phyloP scores from a whole-genome alignment of 2,797 vertebrate species.

The Crocodylus rhombifer region DNA sequence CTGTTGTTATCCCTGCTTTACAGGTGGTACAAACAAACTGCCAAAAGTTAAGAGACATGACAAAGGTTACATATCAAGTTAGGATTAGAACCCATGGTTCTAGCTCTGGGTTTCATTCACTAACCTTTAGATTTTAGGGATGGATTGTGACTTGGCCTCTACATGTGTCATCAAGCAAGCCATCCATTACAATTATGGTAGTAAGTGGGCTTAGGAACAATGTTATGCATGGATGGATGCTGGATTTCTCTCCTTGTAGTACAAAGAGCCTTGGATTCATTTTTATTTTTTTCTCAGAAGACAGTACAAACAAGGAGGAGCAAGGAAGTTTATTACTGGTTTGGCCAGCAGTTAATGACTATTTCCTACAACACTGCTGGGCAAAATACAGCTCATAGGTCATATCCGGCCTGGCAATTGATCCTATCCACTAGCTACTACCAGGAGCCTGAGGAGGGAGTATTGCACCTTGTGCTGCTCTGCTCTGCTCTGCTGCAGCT shows the following conservation, averaged over 20 bases:
- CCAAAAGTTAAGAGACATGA: neutral
- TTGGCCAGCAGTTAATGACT: neutral
- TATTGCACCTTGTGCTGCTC: too few species aligned
- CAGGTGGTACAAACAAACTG: neutral
- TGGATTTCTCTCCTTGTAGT: too few species aligned
- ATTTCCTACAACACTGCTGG: neutral
- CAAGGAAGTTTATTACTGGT: neutral
- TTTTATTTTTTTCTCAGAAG: accelerated
- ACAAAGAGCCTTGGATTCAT: neutral
- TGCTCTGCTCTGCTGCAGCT: too few species aligned
- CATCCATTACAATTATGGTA: too few species aligned
- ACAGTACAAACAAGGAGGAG: neutral
- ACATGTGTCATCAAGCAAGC: too few species aligned
- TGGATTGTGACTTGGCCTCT: neutral
- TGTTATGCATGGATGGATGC: too few species aligned
- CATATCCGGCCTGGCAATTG: too few species aligned
- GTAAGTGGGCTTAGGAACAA: too few species aligned
- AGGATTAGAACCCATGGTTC: neutral
- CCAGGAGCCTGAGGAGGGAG: too few species aligned
- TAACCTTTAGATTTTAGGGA: neutral
- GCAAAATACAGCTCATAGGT: too few species aligned
- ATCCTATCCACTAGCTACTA: too few species aligned
- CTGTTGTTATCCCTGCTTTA: neutral
- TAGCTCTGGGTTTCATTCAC: neutral
- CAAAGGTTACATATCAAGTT: neutral